Percentiles rank a stretch among this genome's conserved stretches.
phyloP scores from a whole-genome alignment of 2,888 invertebrate genomes.

The Chaetogeoica ovagalla region DNA sequence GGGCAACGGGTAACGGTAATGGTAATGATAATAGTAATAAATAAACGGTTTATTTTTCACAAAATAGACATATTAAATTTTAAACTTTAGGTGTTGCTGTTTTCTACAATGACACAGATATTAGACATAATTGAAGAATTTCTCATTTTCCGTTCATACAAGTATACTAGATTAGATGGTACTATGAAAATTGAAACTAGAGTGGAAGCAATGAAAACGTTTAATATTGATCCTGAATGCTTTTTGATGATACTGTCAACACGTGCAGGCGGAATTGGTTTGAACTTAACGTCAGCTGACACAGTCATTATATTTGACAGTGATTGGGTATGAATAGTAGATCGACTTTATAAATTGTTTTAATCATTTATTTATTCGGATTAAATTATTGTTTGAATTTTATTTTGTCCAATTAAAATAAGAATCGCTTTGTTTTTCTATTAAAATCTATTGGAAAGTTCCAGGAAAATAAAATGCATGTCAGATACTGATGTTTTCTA shows the following conservation, averaged over 20 bases:
- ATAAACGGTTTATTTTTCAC: too few relatives aligned
- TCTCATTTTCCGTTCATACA: conserved; percentile 60
- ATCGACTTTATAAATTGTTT: not conserved
- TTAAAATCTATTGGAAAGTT: too few relatives aligned
- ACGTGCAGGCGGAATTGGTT: conserved; percentile 72
- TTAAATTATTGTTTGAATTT: not conserved
- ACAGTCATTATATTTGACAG: conserved; percentile 71
- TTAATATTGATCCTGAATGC: conserved; percentile 62
- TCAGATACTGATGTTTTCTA: too few relatives aligned
- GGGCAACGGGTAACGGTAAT: too few relatives aligned
- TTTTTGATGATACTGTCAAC: conserved; percentile 70
- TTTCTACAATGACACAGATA: conserved; percentile 68
- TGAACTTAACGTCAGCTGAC: conserved; percentile 70
- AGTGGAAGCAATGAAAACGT: conserved; percentile 61
- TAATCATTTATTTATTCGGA: not conserved
- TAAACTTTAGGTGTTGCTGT: conserved; percentile 65
- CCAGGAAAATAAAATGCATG: too few relatives aligned
- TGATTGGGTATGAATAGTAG: conserved; percentile 63
- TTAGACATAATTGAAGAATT: conserved; percentile 71
- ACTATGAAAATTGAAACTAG: conserved; percentile 60
- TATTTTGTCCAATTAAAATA: too few relatives aligned
- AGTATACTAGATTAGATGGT: conserved; percentile 68
- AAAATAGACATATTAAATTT: not conserved
- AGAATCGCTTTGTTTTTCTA: too few relatives aligned
- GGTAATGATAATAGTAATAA: too few relatives aligned